These are phyloP conservation scores for Alectura lathami DNA, from an alignment of 2,113 vertebrate species.

Conservation along the genomic window DNA sequence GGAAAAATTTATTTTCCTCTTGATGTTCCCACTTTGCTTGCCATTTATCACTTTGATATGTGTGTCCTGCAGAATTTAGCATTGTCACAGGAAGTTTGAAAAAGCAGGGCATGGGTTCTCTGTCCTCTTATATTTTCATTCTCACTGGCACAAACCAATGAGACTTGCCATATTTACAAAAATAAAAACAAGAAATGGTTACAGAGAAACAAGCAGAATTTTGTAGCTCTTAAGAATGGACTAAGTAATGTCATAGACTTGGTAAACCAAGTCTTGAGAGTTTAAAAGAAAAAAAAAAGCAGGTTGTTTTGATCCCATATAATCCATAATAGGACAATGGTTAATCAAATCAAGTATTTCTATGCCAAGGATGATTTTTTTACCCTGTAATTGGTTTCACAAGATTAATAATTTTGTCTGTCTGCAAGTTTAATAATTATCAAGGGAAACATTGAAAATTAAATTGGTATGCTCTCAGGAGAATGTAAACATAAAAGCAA, in stretches of 20 bases:
- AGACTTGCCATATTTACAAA: background rate
- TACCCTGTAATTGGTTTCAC: constrained; percentile 26
- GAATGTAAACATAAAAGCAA: background rate
- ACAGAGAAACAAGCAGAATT: background rate
- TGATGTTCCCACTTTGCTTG: background rate
- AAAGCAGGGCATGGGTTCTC: background rate
- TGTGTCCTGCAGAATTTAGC: background rate
- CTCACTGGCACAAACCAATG: background rate
- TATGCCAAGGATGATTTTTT: constrained; percentile 4
- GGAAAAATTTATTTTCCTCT: background rate
- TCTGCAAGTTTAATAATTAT: constrained; percentile 33
- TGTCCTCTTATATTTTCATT: background rate
- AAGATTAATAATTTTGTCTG: constrained; percentile 36
- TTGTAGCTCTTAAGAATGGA: background rate
- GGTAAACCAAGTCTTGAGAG: background rate
- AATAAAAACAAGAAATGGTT: background rate
- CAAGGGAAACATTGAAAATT: constrained; percentile 8
- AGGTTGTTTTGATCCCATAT: background rate
- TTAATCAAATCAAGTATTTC: background rate
- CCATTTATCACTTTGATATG: background rate
- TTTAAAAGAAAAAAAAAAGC: background rate
- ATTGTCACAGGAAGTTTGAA: background rate
- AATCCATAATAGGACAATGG: background rate
- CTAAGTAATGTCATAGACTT: background rate
- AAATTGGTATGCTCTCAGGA: background rate